These are phyloP conservation scores for Pimephales promelas DNA, from an alignment of 2,113 vertebrate species.

Conservation along the genomic window DNA sequence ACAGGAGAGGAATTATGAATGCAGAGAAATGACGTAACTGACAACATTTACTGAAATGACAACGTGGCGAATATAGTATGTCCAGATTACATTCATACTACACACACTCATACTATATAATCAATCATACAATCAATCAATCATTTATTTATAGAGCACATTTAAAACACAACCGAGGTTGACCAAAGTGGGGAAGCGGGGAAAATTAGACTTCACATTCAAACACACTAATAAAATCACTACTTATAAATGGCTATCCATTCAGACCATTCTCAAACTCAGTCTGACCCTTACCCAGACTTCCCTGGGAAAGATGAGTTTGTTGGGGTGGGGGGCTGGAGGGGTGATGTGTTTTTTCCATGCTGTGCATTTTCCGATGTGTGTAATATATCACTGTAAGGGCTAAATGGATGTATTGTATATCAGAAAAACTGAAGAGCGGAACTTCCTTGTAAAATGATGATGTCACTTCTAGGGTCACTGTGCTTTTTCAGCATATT, in stretches of 20 bases:
- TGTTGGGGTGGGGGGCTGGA: background rate
- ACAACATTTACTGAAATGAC: too few species aligned
- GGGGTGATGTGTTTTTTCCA: constrained; percentile 41
- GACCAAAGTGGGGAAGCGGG: too few species aligned
- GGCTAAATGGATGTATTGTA: constrained; percentile 37
- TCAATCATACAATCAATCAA: too few species aligned
- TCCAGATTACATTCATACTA: too few species aligned
- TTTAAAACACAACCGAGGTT: too few species aligned
- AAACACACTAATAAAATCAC: background rate
- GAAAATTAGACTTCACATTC: background rate
- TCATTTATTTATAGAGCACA: too few species aligned
- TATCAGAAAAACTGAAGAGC: background rate
- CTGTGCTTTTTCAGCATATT: constrained; percentile 10
- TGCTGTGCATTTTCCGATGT: constrained; percentile 30
- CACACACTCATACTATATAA: too few species aligned
- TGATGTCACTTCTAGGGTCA: constrained; percentile 15
- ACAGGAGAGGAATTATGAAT: too few species aligned
- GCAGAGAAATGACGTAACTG: too few species aligned
- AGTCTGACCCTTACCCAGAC: constrained; percentile 1
- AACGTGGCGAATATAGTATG: too few species aligned
- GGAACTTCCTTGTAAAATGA: background rate
- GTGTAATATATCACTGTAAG: constrained; percentile 15
- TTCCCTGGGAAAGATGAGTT: background rate
- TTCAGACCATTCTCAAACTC: constrained; percentile 27
- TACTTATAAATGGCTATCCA: background rate